Evolutionary conservation across 2,113 vertebrate species (phyloP), one percentile per base, ranked within the genome.

Genomic region (Pardalotus punctatus): DNA sequence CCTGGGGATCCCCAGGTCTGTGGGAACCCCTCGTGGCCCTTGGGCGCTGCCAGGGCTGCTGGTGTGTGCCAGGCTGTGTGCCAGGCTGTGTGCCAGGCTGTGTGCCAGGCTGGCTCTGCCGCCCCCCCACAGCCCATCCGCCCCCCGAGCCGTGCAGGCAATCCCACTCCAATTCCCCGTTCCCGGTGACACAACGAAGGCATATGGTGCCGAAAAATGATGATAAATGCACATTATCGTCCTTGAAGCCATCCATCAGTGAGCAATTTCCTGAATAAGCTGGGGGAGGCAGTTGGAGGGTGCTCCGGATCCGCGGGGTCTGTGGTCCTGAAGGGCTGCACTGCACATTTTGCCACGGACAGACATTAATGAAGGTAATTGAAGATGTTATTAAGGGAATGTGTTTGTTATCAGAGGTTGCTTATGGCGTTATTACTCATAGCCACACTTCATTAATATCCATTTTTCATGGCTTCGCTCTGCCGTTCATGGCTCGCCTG

Each of bases 381-480:
- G 98, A 96, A 93, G 97, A 97, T 97, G 97, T 98, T 98, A 98
- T 98, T 98, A 98, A 97, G 98, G 98, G 98, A 98, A 97, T 97
- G 93, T 97, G 96, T 98, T 98, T 98, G 97, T 98, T 98, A 98
- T 98, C 97, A 98, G 97, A 82, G 95, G 96, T 98, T 96, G 96
- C 95, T 97, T 91, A 97, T 97, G 95, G 97, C 90, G 5, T 97
- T 97, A 97, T 98, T 98, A 98, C 97, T 97, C 96, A 86, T 82
- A 87, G 97, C 93, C 97, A 96, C 97, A 97, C 97, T 98, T 98
- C 98, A 98, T 98, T 98, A 98, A 98, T 98, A 98, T 97, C 98
- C 96, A 96, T 98, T 98, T 97, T 97, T 97, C 95, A 95, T 43
- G 95, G 95, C 74, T 94, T 35, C 81, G 93, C 96, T 95, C 94